Base-by-base conservation (phyloP, 1,140 invertebrate genomes). In the Drosophila equinoxialis region DNA sequence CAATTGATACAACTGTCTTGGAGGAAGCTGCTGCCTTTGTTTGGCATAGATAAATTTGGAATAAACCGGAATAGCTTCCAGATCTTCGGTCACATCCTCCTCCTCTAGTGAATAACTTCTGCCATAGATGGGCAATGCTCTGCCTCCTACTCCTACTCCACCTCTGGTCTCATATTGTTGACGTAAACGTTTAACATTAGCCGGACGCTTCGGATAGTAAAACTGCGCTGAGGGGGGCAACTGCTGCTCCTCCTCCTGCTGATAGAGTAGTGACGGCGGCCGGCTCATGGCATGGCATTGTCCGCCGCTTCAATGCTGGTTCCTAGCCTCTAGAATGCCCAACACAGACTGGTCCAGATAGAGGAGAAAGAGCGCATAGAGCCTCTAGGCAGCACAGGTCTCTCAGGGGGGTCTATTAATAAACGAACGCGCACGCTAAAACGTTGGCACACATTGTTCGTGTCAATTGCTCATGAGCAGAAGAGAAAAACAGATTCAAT, bases 151-250 rank as follows among this genome's bases (percentile, higher is more conserved):
- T 30, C 30, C 30, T 30, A 30, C 6, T 30, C 30, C 30, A 30
- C 30, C 45, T 17, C 45, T 48, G 8, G 45, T 75, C 69, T 68
- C 77, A 20, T 37, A 39, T 20, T 23, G 85, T 8, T 89, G 84
- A 70, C 84, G 84, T 71, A 89, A 73, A 60, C 80, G 77, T 73
- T 82, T 87, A 58, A 84, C 71, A 84, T 89, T 89, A 89, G 74
- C 84, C 65, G 77, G 77, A 41, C 74, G 77, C 62, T 77, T 51
- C 10, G 7, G 70, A 6, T 65, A 69, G 41, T 73, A 78, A 30
- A 51, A 68, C 37, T 59, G 57, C 30, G 57, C 30, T n/a, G 65
- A 51, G 20, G 45, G 17, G 17, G 45, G 45, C 45, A 51, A 58
- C 63, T 33, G 68, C 67, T 67, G 74, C 33, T 65, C 58, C 70